Evolutionary conservation across 2,888 invertebrate genomes (phyloP).

Genomic region (Spatulosminthurus flaviceps): DNA sequence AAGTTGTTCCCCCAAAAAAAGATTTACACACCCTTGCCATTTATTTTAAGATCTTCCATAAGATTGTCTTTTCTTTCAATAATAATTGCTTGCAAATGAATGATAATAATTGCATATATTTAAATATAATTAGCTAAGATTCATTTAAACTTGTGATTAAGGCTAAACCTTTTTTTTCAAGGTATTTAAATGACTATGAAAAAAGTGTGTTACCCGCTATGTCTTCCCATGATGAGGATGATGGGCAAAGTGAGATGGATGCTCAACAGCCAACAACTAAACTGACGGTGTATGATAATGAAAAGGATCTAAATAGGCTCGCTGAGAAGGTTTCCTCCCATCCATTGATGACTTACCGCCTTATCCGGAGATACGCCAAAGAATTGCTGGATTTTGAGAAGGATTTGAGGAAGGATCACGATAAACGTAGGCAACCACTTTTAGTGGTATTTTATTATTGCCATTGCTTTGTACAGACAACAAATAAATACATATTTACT

Average conservation of each 20-base stretch:
- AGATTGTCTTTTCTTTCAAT: no score
- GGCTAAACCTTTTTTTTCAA: no score
- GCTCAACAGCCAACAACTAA: constrained; percentile 10
- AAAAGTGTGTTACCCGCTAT: constrained; percentile 51
- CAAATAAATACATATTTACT: no score
- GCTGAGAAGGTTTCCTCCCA: constrained; percentile 55
- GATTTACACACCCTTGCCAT: no score
- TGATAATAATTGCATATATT: no score
- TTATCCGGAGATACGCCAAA: constrained; percentile 57
- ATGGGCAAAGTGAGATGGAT: constrained; percentile 22
- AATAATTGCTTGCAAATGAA: no score
- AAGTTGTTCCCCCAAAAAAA: no score
- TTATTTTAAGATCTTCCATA: no score
- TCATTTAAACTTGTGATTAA: no score
- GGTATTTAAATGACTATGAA: constrained; percentile 59
- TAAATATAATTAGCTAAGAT: no score
- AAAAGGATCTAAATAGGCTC: constrained; percentile 50
- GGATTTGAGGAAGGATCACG: constrained; percentile 53
- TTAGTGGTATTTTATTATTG: no score
- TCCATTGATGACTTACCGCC: constrained; percentile 59
- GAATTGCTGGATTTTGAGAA: constrained; percentile 52
- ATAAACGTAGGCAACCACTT: constrained; percentile 53
- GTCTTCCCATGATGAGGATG: constrained; percentile 9
- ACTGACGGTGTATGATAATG: constrained; percentile 47
- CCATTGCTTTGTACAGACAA: no score